Base-by-base conservation (phyloP, 2,797 vertebrate genomes). In the Sardinella longiceps region DNA sequence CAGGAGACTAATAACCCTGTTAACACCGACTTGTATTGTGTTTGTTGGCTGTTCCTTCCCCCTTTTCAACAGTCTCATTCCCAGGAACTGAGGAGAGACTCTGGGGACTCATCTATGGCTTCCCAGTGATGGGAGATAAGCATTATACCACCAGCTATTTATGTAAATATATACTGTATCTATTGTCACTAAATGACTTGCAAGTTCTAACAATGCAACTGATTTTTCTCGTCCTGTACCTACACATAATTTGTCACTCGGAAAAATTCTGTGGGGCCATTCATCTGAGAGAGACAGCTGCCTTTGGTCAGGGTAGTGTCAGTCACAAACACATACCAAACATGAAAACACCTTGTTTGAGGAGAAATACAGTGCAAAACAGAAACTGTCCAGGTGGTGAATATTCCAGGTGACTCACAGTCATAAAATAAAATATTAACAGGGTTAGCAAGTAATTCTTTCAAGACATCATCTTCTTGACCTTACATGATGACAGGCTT, bases 341-440 rank as follows among this genome's bases (percentile, higher is more conserved):
- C 33, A 70, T 30, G 30, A 20, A 39, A 18, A 39, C 18, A 0
- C 70, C 70, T 77, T 1, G 43, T 37, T 0, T 0, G 14, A 43
- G 39, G 28, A 37, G 11, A 15, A 12, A 15, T 33, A 30, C 30
- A 77, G 14, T 18, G 23, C 20, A 77, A 23, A 4, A 77, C 33
- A 20, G 70, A 37, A 77, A 39, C 70, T 20, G 1, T 74, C 4
- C 66, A 74, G 66, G 66, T 74, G 30, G 70, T 77, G 70, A 23
- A 77, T 30, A 23, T 77, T 43, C 70, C 70, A 77, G 70, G 70
- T 20, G 37, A 77, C 46, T 5, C 70, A 33, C 63, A 39, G 70
- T 77, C 70, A 43, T 77, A 77, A 74, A 74, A 74, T 74, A 37
- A 74, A 74, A 74, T 28, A 74, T 37, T 74, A 30, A 66, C n/a